phyloP scores from a whole-genome alignment of 2,797 vertebrate genomes.

The Microcaecilia unicolor region DNA sequence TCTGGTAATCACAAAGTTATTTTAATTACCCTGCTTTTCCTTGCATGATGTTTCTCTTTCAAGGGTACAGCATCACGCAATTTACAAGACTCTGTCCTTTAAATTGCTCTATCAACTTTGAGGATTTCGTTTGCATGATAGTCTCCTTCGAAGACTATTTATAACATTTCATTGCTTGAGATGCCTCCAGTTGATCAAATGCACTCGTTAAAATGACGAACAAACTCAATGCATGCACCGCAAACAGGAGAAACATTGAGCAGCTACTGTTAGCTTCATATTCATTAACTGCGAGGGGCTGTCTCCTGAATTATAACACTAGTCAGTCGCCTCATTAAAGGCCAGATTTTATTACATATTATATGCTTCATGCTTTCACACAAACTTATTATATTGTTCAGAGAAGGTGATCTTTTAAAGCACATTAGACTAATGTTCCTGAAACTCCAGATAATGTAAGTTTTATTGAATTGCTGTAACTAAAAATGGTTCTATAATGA shows the following conservation, averaged over 20 bases:
- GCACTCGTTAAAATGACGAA: slow-evolving; percentile 13
- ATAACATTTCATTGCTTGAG: slow-evolving; percentile 15
- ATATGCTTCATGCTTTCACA: slow-evolving; percentile 86
- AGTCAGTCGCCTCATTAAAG: slow-evolving; percentile 80
- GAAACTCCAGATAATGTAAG: slow-evolving; percentile 77
- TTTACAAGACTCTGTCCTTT: too few species aligned
- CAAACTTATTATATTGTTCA: slow-evolving; percentile 80
- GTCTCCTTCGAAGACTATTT: too few species aligned
- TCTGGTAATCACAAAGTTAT: slow-evolving; percentile 1
- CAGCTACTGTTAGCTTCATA: slow-evolving; percentile 32
- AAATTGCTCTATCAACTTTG: too few species aligned
- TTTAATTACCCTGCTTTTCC: slow-evolving; percentile 26
- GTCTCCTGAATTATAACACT: slow-evolving; percentile 42
- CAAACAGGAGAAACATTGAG: slow-evolving; percentile 34
- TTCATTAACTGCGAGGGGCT: slow-evolving; percentile 51
- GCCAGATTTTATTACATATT: slow-evolving; percentile 85
- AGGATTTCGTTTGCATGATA: too few species aligned
- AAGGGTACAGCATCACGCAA: too few species aligned
- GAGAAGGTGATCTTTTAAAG: slow-evolving; percentile 83
- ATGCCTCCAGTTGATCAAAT: slow-evolving; percentile 3
- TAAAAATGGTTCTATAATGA: slow-evolving; percentile 57
- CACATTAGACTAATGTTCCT: slow-evolving; percentile 81
- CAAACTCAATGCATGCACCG: slow-evolving; percentile 13
- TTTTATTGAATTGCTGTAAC: slow-evolving; percentile 65
- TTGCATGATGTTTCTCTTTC: slow-evolving; percentile 17